phyloP scores from a whole-genome alignment of 1,140 invertebrate genomes.

The Berghia stephanieae region DNA sequence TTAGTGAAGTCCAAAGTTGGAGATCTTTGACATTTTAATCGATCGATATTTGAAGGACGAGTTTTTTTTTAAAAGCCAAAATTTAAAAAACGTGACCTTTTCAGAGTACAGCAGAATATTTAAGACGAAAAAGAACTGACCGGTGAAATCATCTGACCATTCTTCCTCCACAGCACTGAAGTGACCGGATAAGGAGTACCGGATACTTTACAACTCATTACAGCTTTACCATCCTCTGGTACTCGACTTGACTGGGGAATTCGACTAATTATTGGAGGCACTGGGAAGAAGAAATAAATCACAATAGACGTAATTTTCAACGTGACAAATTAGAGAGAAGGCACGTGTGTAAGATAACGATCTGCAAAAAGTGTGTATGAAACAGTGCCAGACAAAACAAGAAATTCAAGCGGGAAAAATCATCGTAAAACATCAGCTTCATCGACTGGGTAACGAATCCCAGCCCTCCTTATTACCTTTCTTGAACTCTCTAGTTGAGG shows the following conservation, averaged over 20 bases:
- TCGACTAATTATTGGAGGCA: slow-evolving; percentile 69
- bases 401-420: no score
- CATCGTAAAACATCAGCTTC: no score
- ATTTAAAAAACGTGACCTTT: no score
- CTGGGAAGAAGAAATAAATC: slow-evolving; percentile 66
- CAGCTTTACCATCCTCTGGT: slow-evolving; percentile 76
- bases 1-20: neutral
- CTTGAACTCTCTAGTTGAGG: neutral
- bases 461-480: neutral
- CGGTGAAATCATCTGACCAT: slow-evolving; percentile 71
- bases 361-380: no score
- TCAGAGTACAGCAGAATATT: neutral
- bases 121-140: slow-evolving; percentile 36
- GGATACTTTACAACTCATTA: slow-evolving; percentile 74
- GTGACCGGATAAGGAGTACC: slow-evolving; percentile 74
- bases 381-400: no score
- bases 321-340: no score
- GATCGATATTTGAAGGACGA: no score
- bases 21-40: no score
- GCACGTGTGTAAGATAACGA: no score
- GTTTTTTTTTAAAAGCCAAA: no score
- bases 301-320: no score
- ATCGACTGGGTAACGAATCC: no score
- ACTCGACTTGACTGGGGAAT: slow-evolving; percentile 71
- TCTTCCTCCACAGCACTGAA: slow-evolving; percentile 77